Percentiles rank a stretch among this genome's conserved stretches.
These are phyloP conservation scores for Takifugu ocellatus DNA, from an alignment of 2,797 vertebrate species.

Conservation along the genomic window DNA sequence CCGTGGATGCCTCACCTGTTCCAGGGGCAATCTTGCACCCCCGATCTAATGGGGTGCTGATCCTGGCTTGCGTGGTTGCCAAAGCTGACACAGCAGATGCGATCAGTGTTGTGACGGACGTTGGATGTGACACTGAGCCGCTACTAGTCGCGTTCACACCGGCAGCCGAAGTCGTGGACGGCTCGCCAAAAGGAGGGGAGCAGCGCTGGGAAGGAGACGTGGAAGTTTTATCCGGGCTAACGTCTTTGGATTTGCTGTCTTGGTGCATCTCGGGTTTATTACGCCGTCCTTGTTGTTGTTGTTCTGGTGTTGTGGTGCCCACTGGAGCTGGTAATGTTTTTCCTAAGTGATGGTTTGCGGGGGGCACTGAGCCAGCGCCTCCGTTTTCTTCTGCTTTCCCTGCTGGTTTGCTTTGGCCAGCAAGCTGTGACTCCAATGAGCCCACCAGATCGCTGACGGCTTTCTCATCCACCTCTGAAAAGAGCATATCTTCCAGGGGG, in stretches of 20 bases:
- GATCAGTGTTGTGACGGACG: slow-evolving; percentile 73
- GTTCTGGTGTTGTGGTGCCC: slow-evolving; percentile 75
- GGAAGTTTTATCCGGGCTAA: slow-evolving; percentile 62
- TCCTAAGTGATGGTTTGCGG: slow-evolving; percentile 76
- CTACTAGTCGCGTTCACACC: slow-evolving; percentile 68
- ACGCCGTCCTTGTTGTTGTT: slow-evolving; percentile 73
- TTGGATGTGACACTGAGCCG: slow-evolving; percentile 77
- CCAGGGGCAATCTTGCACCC: slow-evolving; percentile 44
- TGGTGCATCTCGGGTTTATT: slow-evolving; percentile 69
- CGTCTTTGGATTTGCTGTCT: slow-evolving; percentile 71
- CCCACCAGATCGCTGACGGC: slow-evolving; percentile 86
- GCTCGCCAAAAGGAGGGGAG: slow-evolving; percentile 38
- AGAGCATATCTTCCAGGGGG: slow-evolving; percentile 85
- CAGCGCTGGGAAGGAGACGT: slow-evolving; percentile 47
- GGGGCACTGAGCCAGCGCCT: slow-evolving; percentile 68
- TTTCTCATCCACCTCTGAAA: slow-evolving; percentile 89
- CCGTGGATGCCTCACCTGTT: slow-evolving; percentile 53
- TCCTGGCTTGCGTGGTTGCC: slow-evolving; percentile 64
- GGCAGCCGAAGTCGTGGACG: slow-evolving; percentile 49
- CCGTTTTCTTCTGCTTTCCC: slow-evolving; percentile 66
- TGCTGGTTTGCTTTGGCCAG: slow-evolving; percentile 70
- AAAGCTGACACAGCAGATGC: slow-evolving; percentile 75
- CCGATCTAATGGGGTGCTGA: slow-evolving; percentile 56
- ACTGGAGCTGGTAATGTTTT: slow-evolving; percentile 75
- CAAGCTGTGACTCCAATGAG: slow-evolving; percentile 84